Base-by-base conservation (phyloP, 2,888 invertebrate genomes). In the Drosophila buzzatii region DNA sequence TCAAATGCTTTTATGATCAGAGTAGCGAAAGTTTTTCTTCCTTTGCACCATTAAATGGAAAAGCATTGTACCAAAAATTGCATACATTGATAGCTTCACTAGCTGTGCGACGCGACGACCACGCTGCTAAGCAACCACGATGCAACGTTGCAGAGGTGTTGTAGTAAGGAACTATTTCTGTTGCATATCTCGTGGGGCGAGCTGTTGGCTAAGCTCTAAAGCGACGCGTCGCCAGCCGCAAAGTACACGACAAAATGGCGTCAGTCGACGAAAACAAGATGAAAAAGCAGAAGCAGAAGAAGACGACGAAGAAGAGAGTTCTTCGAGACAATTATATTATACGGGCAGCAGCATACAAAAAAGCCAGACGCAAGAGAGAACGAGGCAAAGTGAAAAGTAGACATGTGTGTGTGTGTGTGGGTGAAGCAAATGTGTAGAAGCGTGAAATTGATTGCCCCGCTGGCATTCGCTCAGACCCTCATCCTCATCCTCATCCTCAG, bases 361-460 rank as follows among this genome's bases (percentile, higher is more conserved):
- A 33, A 63, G 1, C 9, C n/a, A 9, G 27, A 14, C 9, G 37
- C 14, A 33, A 45, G 45, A 44, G 39, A 41, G 44, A 39, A 27
- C 35, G 49, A 39, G 66, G 33, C 39, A 53, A 16, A 70, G 49
- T 20, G 23, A 39, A 42, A 37, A 52, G 62, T 27, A 63, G 33
- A 33, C 33, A 51, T 33, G 33, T 18, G 3, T 27, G 8, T 23
- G 27, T 64, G 49, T 49, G 53, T 45, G 56, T 55, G 27, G 18
- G 27, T 14, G 12, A 33, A 9, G 55, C n/a, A 61, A 61, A 68
- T 68, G 73, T 68, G 61, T 47, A 52, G 59, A 65, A 57, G 78
- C 84, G 80, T 85, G 85, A 85, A 85, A 85, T 85, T 85, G 89
- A 85, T 88, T 85, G 89, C 78, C 59, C 75, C 69, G 66, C 72